A percentile compares a stretch with the other conserved stretches of the same genome.
These are phyloP conservation scores for Dendrocincla fuliginosa DNA, from an alignment of 2,797 vertebrate species.

Conservation along the genomic window DNA sequence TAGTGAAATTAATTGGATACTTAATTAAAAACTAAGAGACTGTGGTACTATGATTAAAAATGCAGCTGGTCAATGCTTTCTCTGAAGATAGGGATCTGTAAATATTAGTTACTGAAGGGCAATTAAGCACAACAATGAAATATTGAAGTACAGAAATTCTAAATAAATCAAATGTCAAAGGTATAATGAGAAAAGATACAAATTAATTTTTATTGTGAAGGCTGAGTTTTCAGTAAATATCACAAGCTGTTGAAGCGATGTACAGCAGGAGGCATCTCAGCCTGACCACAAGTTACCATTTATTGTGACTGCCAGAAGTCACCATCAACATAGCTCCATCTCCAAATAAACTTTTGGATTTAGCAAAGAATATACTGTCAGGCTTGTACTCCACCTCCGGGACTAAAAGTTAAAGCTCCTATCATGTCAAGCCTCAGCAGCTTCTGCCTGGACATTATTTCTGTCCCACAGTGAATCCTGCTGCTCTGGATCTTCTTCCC, in stretches of 20 bases:
- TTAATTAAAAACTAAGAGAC: slow-evolving; percentile 21
- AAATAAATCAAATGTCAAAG: not conserved
- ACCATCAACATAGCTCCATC: not conserved
- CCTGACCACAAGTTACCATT: not conserved
- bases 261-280: not conserved
- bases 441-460: not conserved
- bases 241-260: not conserved
- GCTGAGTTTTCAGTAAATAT: not conserved
- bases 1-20: slow-evolving; percentile 6
- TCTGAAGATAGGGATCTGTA: not conserved
- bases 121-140: not conserved
- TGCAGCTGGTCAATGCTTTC: not conserved
- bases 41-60: not conserved
- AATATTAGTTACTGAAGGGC: not conserved
- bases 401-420: not conserved
- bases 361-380: not conserved
- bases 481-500: not conserved
- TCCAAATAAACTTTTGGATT: not conserved
- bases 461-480: not conserved
- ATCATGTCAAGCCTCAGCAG: not conserved
- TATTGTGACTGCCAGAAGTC: not conserved
- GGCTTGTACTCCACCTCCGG: not conserved
- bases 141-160: not conserved
- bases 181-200: not conserved
- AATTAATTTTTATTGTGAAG: not conserved